A percentile compares a stretch with the other conserved stretches of the same genome.
These are phyloP conservation scores for Pseudomyrmex concolor DNA, from an alignment of 1,140 invertebrate genomes.

Conservation along the genomic window DNA sequence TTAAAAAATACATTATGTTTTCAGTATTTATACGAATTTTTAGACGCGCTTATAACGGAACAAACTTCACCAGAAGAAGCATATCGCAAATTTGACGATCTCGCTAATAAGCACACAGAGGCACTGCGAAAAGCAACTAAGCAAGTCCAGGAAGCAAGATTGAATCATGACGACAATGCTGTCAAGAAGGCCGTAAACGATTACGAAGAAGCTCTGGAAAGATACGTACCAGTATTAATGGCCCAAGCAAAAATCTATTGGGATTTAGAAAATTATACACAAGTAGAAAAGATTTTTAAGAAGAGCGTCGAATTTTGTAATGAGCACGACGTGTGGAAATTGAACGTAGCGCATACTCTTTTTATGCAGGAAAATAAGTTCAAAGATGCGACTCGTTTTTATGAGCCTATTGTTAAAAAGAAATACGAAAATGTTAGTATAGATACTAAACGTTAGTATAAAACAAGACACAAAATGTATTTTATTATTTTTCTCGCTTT, in stretches of 20 bases:
- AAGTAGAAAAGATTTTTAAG: conserved; percentile 97
- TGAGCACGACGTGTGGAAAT: conserved; percentile 97
- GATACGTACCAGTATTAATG: conserved; percentile 98
- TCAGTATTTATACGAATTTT: conserved; percentile 94
- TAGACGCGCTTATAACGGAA: conserved; percentile 98
- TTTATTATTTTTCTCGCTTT: not conserved
- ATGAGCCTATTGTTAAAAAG: conserved; percentile 99
- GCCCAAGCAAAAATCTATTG: conserved; percentile 99
- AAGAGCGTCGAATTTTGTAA: conserved; percentile 99
- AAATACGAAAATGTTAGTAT: conserved; percentile 94
- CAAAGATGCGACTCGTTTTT: conserved; percentile 98
- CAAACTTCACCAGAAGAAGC: conserved; percentile 99
- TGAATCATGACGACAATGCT: conserved; percentile 94
- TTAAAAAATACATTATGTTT: conserved; percentile 72
- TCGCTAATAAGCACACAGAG: conserved; percentile 96
- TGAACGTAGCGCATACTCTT: conserved; percentile 99
- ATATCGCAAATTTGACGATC: conserved; percentile 98
- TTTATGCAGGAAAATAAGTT: conserved; percentile 99
- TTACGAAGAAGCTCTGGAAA: conserved; percentile 96
- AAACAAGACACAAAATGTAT: not conserved
- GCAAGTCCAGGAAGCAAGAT: conserved; percentile 95
- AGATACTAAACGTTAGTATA: conserved; percentile 89
- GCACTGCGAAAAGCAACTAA: conserved; percentile 96
- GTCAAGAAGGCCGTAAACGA: conserved; percentile 96
- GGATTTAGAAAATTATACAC: conserved; percentile 98